phyloP scores from a whole-genome alignment of 2,797 vertebrate genomes.

The Menidia menidia region DNA sequence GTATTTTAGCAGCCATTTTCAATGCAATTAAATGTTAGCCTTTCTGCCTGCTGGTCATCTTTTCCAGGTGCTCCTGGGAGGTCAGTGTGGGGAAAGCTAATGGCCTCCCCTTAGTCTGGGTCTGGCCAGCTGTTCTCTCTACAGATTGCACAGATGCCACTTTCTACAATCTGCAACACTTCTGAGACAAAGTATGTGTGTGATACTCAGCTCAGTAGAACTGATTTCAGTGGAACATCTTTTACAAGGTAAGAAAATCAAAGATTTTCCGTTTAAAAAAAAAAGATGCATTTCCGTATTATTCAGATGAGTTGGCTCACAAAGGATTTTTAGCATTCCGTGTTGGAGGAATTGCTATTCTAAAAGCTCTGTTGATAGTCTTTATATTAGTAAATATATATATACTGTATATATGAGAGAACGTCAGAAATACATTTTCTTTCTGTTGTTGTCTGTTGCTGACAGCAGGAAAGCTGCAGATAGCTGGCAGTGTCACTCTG shows the following conservation, averaged over 20 bases:
- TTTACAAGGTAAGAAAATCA: not conserved
- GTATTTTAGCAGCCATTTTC: slow-evolving; percentile 70
- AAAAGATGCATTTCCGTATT: not conserved
- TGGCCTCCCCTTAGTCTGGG: slow-evolving; percentile 63
- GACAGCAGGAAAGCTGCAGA: too few species aligned
- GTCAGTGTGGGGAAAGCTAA: slow-evolving; percentile 65
- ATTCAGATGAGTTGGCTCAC: not conserved
- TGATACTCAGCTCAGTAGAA: slow-evolving; percentile 12
- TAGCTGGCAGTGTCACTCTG: too few species aligned
- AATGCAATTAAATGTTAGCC: slow-evolving; percentile 76
- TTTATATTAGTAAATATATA: too few species aligned
- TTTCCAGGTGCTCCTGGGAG: slow-evolving; percentile 70
- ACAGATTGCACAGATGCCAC: slow-evolving; percentile 59
- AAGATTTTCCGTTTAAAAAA: slow-evolving; percentile 6
- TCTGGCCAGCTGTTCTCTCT: slow-evolving; percentile 72
- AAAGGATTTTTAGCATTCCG: not conserved
- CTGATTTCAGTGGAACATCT: not conserved
- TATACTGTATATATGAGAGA: too few species aligned
- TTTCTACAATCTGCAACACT: slow-evolving; percentile 53
- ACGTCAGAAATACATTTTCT: too few species aligned
- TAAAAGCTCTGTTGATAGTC: too few species aligned
- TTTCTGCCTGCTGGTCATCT: slow-evolving; percentile 66
- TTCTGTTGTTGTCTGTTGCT: too few species aligned
- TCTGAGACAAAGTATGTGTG: slow-evolving; percentile 28
- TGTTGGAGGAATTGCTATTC: too few species aligned